Base-by-base conservation (phyloP, 1,140 invertebrate genomes). In the Lepidurus arcticus region DNA sequence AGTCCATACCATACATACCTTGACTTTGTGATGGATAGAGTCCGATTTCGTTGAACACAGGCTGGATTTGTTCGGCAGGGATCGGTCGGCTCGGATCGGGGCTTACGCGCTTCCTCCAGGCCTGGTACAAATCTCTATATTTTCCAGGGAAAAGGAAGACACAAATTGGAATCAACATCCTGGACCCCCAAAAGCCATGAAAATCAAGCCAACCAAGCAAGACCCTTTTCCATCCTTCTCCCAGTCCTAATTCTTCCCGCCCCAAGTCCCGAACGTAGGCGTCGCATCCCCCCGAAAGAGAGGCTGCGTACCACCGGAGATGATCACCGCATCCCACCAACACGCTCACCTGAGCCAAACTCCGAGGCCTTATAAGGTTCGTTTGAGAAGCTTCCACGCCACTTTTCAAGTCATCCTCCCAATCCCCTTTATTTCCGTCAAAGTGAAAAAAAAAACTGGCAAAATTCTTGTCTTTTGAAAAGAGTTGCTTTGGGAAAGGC, bases 91-190 rank as follows among this genome's bases (percentile, higher is more conserved):
- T 65, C 7, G 53, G 53, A 21, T 65, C 53, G 21, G 53, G 53
- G 21, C 53, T 65, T 65, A 65, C 53, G 16, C 53, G 53, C 53
- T 65, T 65, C 53, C 53, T 13, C 53, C 53, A 65, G 16, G 53
- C 53, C 53, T 65, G 53, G 53, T 65, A 65, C 53, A 65, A 65
- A 65, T 65, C 53, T 65, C 53, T 65, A 21, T 65, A 21, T 21
- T 21, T 13, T n/a, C 1, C 45, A 7, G 21, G 13, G n/a, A 65
- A 65, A 7, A 65, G 8, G 6, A 47, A 6, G 6, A 65, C 21
- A 47, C 7, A 47, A 47, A 47, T 11, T 9, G 16, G 16, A 6
- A 6, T 47, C 7, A 47, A 47, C 7, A 47, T 10, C 5, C 45
- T 47, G 10, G 16, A 47, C 45, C 16, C 16, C 1, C 1, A 1